Evolutionary conservation across 35 echinoderm and acorn worm genomes (phyloP).

Genomic region (Stichopus chloronotus): DNA sequence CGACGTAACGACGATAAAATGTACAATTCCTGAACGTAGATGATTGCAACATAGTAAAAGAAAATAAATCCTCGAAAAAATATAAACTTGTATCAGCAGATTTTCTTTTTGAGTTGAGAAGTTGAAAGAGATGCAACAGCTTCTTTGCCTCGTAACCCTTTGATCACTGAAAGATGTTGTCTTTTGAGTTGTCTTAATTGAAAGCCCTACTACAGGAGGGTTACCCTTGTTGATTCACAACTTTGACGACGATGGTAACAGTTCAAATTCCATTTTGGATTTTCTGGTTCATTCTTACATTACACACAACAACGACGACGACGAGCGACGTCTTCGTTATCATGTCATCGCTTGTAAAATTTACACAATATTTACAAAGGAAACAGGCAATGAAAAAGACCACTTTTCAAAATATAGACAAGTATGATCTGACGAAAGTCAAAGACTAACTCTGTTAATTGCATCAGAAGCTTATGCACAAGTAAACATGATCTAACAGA

Average conservation of each 20-base stretch:
- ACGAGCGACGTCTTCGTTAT: too few relatives aligned
- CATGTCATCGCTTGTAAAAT: not conserved
- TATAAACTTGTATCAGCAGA: too few relatives aligned
- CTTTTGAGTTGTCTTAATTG: not conserved
- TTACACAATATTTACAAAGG: not conserved
- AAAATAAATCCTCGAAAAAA: too few relatives aligned
- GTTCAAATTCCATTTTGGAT: not conserved
- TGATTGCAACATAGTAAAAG: too few relatives aligned
- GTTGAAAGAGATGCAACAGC: too few relatives aligned
- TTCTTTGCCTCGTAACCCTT: too few relatives aligned
- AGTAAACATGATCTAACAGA: not conserved
- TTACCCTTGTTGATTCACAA: not conserved
- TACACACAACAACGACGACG: too few relatives aligned
- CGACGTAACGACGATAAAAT: too few relatives aligned
- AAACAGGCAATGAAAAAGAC: not conserved
- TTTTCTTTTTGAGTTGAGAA: too few relatives aligned
- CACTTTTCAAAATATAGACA: not conserved
- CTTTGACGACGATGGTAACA: not conserved
- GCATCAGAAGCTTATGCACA: not conserved
- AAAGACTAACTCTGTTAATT: not conserved
- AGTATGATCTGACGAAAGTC: not conserved
- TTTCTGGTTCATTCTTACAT: not conserved
- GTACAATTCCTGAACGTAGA: too few relatives aligned
- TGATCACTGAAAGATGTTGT: too few relatives aligned
- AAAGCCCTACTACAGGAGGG: not conserved